Conservation (phyloP, 2,888 invertebrate genomes). For the Koerneria pararmatus region DNA sequence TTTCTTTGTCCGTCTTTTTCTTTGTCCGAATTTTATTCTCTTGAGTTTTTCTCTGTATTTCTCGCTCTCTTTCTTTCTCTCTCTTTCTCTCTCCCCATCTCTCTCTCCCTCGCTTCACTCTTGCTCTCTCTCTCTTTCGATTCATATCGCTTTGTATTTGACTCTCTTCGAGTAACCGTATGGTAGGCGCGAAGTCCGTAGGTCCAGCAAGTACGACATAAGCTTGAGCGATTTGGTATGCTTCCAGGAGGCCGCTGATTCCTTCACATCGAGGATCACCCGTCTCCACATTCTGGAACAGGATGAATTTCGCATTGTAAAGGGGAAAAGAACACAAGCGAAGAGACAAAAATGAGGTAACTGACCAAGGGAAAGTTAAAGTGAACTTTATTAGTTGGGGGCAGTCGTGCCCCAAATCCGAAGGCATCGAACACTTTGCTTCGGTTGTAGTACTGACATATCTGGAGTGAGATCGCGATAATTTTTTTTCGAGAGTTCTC, state of each 20-base stretch:
- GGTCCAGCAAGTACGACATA: conserved; percentile 66
- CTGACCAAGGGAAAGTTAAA: conserved; percentile 54
- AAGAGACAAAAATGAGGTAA: conserved; percentile 11
- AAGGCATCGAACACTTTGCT: conserved; percentile 52
- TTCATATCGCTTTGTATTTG: too few species aligned
- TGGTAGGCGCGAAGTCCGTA: conserved; percentile 67
- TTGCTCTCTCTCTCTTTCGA: too few species aligned
- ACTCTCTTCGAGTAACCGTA: conserved; percentile 62
- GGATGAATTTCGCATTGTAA: background rate
- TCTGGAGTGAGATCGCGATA: conserved; percentile 23
- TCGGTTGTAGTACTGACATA: conserved; percentile 48
- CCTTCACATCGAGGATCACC: conserved; percentile 65
- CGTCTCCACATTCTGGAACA: conserved; percentile 64
- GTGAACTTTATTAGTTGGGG: conserved; percentile 59
- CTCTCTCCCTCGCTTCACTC: too few species aligned
- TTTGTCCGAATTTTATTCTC: too few species aligned
- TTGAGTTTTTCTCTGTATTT: too few species aligned
- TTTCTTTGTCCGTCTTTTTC: too few species aligned
- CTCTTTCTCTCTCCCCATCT: conserved; percentile 38
- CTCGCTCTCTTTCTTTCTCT: too few species aligned
- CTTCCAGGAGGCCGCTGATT: conserved; percentile 64
- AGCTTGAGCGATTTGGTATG: conserved; percentile 64
- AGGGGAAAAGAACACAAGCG: too few species aligned
- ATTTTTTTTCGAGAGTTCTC: background rate
- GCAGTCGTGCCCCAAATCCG: conserved; percentile 66